Evolutionary conservation across 1,140 invertebrate species (phyloP), one percentile per base, ranked within the genome.

Genomic region (Cyclina sinensis): DNA sequence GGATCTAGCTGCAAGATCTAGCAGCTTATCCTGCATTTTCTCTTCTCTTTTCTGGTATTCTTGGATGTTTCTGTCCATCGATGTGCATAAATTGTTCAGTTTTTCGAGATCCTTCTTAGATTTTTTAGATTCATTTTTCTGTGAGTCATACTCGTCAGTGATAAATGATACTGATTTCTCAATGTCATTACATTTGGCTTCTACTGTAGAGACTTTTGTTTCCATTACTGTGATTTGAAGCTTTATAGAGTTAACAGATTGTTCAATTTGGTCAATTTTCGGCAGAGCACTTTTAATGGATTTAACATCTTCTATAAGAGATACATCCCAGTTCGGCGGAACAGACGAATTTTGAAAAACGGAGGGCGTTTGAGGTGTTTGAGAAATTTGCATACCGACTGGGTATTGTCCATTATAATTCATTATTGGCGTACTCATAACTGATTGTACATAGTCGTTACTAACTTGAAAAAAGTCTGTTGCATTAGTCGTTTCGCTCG

Each of bases 231-330:
- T 5, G n/a, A 65, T 9, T 7, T 7, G 7, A 9, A 65, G 5
- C n/a, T 65, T 65, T n/a, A 65, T 65, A 39, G 9, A 30, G 18
- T n/a, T 39, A 9, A 73, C 30, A 39, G 68, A 35, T 21, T 73
- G 68, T n/a, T 73, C 68, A 32, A 73, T 73, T 73, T 73, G 68
- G 32, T 73, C 37, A 73, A 73, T 73, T 73, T 73, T 32, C 5
- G 68, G 68, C 35, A 73, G 32, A 73, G 37, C 68, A 4, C 14
- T 5, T 73, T 73, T 73, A 21, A 73, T 73, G 7, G 68, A 11
- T 73, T 73, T 73, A 4, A 73, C 37, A 39, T 73, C 68, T n/a
- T 35, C 30, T 21, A 73, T 73, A 30, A 73, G 16, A 30, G 30
- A 35, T 7, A 73, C 18, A 4, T 14, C 32, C 68, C 68, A 73